Evolutionary conservation across 2,888 invertebrate genomes (phyloP).

Genomic region (Operophtera brumata): DNA sequence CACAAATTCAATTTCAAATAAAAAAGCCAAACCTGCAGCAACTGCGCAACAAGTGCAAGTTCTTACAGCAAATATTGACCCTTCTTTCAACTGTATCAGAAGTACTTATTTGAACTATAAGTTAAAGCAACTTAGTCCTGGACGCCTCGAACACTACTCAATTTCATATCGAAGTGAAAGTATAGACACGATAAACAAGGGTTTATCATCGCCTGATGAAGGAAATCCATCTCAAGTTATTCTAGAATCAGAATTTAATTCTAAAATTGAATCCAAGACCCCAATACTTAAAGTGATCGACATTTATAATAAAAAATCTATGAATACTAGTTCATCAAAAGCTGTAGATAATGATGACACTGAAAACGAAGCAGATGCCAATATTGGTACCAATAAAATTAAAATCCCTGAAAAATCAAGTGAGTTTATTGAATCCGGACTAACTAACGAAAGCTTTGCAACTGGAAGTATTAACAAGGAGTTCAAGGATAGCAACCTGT

Average conservation of each 20-base stretch:
- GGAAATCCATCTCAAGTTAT: slow-evolving; percentile 11
- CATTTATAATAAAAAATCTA: slow-evolving; percentile 50
- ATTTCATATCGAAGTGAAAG: slow-evolving; percentile 40
- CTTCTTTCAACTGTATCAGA: slow-evolving; percentile 49
- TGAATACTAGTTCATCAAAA: slow-evolving; percentile 46
- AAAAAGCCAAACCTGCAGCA: slow-evolving; percentile 31
- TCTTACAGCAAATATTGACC: slow-evolving; percentile 51
- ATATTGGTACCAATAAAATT: background rate
- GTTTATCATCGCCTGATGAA: background rate
- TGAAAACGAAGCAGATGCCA: slow-evolving; percentile 4
- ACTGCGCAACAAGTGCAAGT: slow-evolving; percentile 63
- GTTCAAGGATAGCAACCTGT: slow-evolving; percentile 22
- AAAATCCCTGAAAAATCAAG: slow-evolving; percentile 32
- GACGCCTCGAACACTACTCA: slow-evolving; percentile 55
- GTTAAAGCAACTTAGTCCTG: slow-evolving; percentile 49
- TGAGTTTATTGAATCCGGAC: slow-evolving; percentile 30
- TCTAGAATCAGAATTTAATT: slow-evolving; percentile 11
- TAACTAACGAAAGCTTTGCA: slow-evolving; percentile 22
- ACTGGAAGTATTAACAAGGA: slow-evolving; percentile 18
- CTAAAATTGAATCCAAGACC: slow-evolving; percentile 8
- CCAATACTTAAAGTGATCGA: slow-evolving; percentile 43
- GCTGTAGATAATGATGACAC: slow-evolving; percentile 30
- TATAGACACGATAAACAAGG: slow-evolving; percentile 15
- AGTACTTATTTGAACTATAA: slow-evolving; percentile 57
- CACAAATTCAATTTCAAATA: slow-evolving; percentile 27